Evolutionary conservation across 2,797 vertebrate species (phyloP).

Genomic region (Chelon labrosus): DNA sequence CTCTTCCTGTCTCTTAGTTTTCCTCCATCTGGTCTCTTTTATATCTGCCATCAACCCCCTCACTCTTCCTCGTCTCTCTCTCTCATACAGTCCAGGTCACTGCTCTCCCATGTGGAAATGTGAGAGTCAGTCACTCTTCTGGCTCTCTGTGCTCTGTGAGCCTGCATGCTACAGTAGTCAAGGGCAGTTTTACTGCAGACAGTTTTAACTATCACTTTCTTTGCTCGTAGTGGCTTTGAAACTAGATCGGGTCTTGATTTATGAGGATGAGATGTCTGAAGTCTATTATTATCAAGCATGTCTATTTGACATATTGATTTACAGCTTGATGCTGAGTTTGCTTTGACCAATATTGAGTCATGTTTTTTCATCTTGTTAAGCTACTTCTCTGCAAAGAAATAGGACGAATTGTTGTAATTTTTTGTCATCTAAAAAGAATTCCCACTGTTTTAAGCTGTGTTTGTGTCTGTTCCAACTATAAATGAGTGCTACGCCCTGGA

Average conservation of each 20-base stretch:
- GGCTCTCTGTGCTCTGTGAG: conserved; percentile 19
- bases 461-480: not conserved
- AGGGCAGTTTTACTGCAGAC: not conserved
- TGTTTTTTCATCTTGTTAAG: not conserved
- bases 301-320: conserved; percentile 11
- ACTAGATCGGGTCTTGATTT: conserved; percentile 13
- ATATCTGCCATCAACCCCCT: conserved; percentile 25
- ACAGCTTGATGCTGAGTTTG: not conserved
- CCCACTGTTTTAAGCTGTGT: not conserved
- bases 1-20: conserved; percentile 27
- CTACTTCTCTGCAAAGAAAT: not conserved
- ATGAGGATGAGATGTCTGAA: not conserved
- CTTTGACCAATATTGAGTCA: not conserved
- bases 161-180: conserved; percentile 30
- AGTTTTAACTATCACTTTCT: not conserved
- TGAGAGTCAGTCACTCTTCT: conserved; percentile 42
- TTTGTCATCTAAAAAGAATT: not conserved
- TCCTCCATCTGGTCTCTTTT: conserved; percentile 50
- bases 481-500: not conserved
- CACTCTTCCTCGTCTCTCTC: not conserved
- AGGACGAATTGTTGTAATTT: conserved; percentile 3
- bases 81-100: conserved; percentile 44
- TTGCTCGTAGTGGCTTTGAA: not conserved
- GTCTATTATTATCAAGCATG: not conserved
- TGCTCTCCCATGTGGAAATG: conserved; percentile 61